Evolutionary conservation across 2,888 invertebrate species (phyloP), one percentile per base, ranked within the genome.

Genomic region (Calameuta idolon): DNA sequence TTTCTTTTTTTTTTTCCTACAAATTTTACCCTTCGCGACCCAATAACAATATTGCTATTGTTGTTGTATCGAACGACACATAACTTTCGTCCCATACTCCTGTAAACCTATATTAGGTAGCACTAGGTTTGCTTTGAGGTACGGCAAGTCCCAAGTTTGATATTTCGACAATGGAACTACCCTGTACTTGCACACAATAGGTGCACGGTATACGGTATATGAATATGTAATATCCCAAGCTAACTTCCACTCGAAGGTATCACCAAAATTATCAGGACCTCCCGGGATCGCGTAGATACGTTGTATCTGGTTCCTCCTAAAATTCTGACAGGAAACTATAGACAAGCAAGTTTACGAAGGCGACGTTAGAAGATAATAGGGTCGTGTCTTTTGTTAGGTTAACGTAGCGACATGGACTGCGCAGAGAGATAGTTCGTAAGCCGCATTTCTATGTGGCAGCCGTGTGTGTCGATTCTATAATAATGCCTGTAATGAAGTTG

Each of bases 401-500:
- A 9, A 55, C 55, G 55, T 55, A 55, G 55, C 23, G 23, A 81
- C 81, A 23, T 23, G 2, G 55, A 23, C 55, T 55, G 23, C 55
- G 55, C 9, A 23, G 55, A 55, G 55, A 55, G 55, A 55, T 55
- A 55, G 23, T 55, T 55, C 23, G 2, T 55, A 55, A 55, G 55
- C 55, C 55, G 55, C 55, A 9, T 23, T 23, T 55, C 55, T 55
- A 55, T 23, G 2, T 55, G 55, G 55, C 55, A 23, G 23, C 55
- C 9, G 23, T 55, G 55, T 2, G 23, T 55, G 23, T 55, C 9
- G 55, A 55, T 55, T 55, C 55, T 55, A 55, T 55, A 55, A 76
- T 78, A 78, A 78, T 40, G 75, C 75, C 73, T 78, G 78, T 78
- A 76, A 78, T 76, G 78, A 78, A 78, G 78, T 76, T 76, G 69